These are phyloP conservation scores for Drosophila austrosaltans DNA, from an alignment of 2,888 invertebrate species.

Conservation along the genomic window DNA sequence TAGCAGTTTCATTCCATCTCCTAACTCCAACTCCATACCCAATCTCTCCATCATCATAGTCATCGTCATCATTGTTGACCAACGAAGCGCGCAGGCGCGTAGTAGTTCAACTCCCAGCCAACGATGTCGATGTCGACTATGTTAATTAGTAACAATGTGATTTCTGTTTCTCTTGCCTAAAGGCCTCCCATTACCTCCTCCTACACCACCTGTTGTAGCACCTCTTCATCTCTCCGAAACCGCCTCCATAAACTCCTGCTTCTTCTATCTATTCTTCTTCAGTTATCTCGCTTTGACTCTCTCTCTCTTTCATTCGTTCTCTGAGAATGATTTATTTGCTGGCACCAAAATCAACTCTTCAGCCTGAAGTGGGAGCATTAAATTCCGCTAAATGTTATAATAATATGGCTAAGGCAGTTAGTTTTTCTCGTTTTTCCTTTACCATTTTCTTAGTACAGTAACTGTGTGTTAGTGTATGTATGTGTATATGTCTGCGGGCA, in stretches of 20 bases:
- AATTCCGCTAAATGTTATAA: constrained; percentile 80
- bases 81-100: constrained; percentile 75
- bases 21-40: constrained; percentile 24
- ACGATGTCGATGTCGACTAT: constrained; percentile 55
- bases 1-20: constrained; percentile 28
- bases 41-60: constrained; percentile 17
- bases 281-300: constrained; percentile 16
- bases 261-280: constrained; percentile 7
- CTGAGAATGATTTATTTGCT: constrained; percentile 80
- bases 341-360: constrained; percentile 45
- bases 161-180: constrained; percentile 65
- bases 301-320: constrained; percentile 31
- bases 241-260: not conserved
- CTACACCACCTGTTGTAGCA: constrained; percentile 19
- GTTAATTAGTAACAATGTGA: constrained; percentile 78
- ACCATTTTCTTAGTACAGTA: constrained; percentile 1
- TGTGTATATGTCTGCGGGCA: not conserved
- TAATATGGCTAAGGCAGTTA: constrained; percentile 58
- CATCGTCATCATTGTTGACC: constrained; percentile 56
- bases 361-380: constrained; percentile 64
- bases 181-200: constrained; percentile 48
- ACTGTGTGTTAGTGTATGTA: no score
- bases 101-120: constrained; percentile 61
- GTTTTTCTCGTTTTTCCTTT: constrained; percentile 12
- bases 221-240: constrained; percentile 2